Base-by-base conservation (phyloP, 2,888 invertebrate genomes). In the Lithodes maja region DNA sequence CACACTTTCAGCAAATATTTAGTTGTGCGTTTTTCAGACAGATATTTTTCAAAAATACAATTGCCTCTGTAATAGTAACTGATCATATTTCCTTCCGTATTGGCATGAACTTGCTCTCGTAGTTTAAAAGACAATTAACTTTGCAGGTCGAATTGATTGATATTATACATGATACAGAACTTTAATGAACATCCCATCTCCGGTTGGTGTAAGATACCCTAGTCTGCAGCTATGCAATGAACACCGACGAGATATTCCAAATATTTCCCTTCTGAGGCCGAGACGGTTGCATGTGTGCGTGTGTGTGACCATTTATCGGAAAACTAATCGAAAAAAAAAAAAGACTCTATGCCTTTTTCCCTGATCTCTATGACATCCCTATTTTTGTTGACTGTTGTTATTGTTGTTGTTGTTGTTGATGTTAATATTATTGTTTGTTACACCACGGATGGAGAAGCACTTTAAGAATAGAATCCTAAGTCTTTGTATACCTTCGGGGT, bases 391-490 rank as follows among this genome's bases (percentile, higher is more conserved):
- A n/a, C n/a, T 12, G 15, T 71, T 12, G 17, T 71, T 71, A 17
- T 71, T 71, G 71, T 71, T 71, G 17, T 17, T 71, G 71, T 71
- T 71, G 71, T 71, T 71, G 17, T 71, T 71, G 1, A n/a, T 71
- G 17, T 71, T 71, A 71, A n/a, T 71, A 71, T 71, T 71, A 71
- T n/a, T 71, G 17, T 71, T 71, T 71, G 71, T 71, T 71, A 71
- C 17, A 71, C 17, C 12, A n/a, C 12, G 12, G 15, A 71, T 71
- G 71, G 71, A 71, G 71, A 71, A 71, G 71, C 33, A 71, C 71
- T n/a, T 71, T 71, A 71, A 71, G 68, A 71, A 71, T 71, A 71
- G 71, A 71, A 71, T 71, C 71, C 71, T 71, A n/a, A 71, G 71
- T 71, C 12, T 71, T 71, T 71, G 17, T 71, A 71, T 3, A 71